phyloP scores from a whole-genome alignment of 1,140 invertebrate species.

The Lordiphosa stackelbergi region DNA sequence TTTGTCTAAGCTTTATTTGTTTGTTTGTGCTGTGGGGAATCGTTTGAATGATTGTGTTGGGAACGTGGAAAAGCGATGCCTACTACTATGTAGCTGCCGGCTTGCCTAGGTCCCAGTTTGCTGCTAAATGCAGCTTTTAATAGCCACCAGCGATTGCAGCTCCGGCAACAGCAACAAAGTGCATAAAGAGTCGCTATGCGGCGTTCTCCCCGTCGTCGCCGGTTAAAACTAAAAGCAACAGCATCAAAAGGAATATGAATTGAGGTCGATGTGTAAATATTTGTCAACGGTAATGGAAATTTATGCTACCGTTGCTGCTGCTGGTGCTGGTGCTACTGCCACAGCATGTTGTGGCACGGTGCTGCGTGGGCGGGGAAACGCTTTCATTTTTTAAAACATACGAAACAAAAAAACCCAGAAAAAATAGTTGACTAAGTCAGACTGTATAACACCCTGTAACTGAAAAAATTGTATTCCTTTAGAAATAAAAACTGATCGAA shows the following conservation, averaged over 20 bases:
- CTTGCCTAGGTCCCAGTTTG: background rate
- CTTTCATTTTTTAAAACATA: slow-evolving; percentile 38
- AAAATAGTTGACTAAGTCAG: background rate
- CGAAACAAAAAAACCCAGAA: slow-evolving; percentile 5
- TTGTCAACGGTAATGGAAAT: slow-evolving; percentile 76
- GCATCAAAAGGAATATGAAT: slow-evolving; percentile 76
- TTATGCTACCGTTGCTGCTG: slow-evolving; percentile 58
- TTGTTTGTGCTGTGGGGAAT: slow-evolving; percentile 14
- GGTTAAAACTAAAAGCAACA: slow-evolving; percentile 68
- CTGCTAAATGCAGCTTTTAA: slow-evolving; percentile 52
- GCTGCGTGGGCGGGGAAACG: slow-evolving; percentile 18
- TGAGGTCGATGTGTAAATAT: slow-evolving; percentile 76
- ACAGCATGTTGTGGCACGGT: slow-evolving; percentile 9
- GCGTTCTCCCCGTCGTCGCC: slow-evolving; percentile 6
- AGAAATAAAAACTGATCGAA: too few relatives aligned
- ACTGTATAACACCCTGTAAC: too few relatives aligned
- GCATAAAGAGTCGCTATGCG: slow-evolving; percentile 27
- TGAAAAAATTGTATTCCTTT: too few relatives aligned
- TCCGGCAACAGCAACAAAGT: slow-evolving; percentile 26
- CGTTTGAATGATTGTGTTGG: slow-evolving; percentile 11
- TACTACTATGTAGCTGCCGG: too few relatives aligned
- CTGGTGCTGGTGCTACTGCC: slow-evolving; percentile 13
- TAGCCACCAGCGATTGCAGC: slow-evolving; percentile 33
- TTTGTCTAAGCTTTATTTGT: slow-evolving; percentile 1
- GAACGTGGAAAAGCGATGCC: slow-evolving; percentile 5